Evolutionary conservation across 2,113 vertebrate species (phyloP).

Genomic region (Marmota flaviventris): DNA sequence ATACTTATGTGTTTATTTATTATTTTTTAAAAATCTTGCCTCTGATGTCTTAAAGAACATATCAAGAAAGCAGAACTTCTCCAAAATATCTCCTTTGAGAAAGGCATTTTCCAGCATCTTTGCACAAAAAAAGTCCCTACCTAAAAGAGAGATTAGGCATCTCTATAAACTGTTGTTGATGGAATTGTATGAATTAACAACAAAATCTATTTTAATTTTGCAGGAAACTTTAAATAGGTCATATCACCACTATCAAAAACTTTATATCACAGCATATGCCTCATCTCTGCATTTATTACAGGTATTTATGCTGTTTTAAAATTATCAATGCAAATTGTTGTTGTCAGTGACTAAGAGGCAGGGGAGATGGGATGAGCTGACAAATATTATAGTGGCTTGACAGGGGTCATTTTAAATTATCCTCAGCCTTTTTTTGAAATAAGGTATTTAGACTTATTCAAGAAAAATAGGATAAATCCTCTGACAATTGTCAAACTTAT

Average conservation of each 20-base stretch:
- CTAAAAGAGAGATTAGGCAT: constrained; percentile 12
- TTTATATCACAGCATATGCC: background rate
- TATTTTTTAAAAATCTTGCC: background rate
- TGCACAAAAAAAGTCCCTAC: background rate
- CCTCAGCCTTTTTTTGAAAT: background rate
- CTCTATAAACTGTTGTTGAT: constrained; percentile 22
- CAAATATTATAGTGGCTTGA: background rate
- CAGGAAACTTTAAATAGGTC: background rate
- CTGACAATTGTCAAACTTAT: background rate
- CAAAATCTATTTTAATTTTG: background rate
- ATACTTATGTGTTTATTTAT: background rate
- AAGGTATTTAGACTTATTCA: background rate
- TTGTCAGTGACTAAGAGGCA: background rate
- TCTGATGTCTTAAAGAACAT: background rate
- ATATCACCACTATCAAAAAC: background rate
- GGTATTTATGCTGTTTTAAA: background rate
- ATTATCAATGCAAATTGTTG: background rate
- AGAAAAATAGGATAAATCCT: background rate
- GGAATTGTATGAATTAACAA: background rate
- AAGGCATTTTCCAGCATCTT: constrained; percentile 32
- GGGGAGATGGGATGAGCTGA: background rate
- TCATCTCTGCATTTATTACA: constrained; percentile 27
- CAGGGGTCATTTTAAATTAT: background rate
- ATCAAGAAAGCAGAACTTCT: background rate
- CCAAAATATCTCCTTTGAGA: constrained; percentile 2